Conservation (phyloP, 2,888 invertebrate species). For the Pristionchus maxplancki region DNA sequence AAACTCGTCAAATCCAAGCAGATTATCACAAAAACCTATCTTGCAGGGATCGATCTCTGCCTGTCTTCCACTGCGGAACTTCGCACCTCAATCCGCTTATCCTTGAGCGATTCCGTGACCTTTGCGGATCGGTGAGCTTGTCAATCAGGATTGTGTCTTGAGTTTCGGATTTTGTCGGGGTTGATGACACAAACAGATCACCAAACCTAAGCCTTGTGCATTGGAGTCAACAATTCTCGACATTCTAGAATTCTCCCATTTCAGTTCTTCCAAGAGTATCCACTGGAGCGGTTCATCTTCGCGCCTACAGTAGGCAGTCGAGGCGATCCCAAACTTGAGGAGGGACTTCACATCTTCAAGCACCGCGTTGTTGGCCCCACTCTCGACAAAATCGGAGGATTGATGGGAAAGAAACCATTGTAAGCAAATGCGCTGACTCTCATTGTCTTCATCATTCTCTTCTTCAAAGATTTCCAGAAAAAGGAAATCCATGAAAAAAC, state of each 20-base stretch:
- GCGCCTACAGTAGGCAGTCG: background rate
- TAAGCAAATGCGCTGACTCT: no score
- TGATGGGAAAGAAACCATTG: slow-evolving; percentile 40
- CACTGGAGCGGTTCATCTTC: background rate
- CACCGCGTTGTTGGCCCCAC: background rate
- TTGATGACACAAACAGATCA: no score
- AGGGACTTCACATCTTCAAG: background rate
- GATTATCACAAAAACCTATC: background rate
- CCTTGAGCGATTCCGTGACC: background rate
- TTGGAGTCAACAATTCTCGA: no score
- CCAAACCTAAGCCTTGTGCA: no score
- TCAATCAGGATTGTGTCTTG: background rate
- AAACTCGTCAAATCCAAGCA: no score
- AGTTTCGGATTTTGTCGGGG: no score
- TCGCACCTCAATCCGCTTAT: slow-evolving; percentile 88
- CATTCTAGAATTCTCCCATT: background rate
- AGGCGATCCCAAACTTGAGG: background rate
- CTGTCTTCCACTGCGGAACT: slow-evolving; percentile 93
- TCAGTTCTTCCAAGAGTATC: background rate
- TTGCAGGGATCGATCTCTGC: slow-evolving; percentile 62
- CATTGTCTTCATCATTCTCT: background rate
- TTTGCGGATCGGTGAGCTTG: background rate
- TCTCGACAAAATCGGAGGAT: background rate
- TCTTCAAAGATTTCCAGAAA: no score
- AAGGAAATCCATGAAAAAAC: no score